A percentile compares a stretch with the other conserved stretches of the same genome.
Conservation (phyloP, 2,888 invertebrate species). For the Odontocerum albicorne region DNA sequence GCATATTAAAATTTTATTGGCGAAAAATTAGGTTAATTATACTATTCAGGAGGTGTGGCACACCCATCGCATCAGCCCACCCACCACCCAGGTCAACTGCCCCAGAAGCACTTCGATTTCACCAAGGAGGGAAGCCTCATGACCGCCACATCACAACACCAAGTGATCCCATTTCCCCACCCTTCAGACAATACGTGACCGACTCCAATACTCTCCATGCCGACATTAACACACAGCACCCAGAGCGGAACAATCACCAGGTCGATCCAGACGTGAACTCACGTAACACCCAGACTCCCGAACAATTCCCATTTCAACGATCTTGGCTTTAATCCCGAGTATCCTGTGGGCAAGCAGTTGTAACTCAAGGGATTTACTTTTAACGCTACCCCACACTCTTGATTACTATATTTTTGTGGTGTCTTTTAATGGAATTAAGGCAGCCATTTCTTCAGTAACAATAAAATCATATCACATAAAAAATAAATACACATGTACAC, state of each 20-base stretch:
- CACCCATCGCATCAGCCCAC: conserved; percentile 41
- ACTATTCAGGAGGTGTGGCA: conserved; percentile 46
- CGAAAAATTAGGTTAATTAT: conserved; percentile 44
- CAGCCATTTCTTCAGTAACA: too few relatives aligned
- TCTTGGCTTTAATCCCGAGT: too few relatives aligned
- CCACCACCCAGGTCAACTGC: conserved; percentile 50
- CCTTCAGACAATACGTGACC: too few relatives aligned
- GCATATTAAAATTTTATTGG: background rate
- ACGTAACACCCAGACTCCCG: too few relatives aligned
- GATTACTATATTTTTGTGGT: too few relatives aligned
- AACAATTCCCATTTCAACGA: too few relatives aligned
- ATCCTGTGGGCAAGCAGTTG: background rate
- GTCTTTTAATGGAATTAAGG: too few relatives aligned
- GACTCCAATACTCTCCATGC: background rate
- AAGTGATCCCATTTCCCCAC: conserved; percentile 32
- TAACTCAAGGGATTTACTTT: too few relatives aligned
- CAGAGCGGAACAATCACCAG: background rate
- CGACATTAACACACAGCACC: background rate
- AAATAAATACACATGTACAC: too few relatives aligned
- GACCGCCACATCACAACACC: conserved; percentile 38
- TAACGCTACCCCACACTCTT: too few relatives aligned
- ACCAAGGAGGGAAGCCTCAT: conserved; percentile 60
- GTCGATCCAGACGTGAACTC: background rate
- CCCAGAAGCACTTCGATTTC: conserved; percentile 61
- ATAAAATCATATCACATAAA: too few relatives aligned